Evolutionary conservation across 2,113 vertebrate genomes (phyloP), one percentile per base, ranked within the genome.

Genomic region (Delphinus delphis): DNA sequence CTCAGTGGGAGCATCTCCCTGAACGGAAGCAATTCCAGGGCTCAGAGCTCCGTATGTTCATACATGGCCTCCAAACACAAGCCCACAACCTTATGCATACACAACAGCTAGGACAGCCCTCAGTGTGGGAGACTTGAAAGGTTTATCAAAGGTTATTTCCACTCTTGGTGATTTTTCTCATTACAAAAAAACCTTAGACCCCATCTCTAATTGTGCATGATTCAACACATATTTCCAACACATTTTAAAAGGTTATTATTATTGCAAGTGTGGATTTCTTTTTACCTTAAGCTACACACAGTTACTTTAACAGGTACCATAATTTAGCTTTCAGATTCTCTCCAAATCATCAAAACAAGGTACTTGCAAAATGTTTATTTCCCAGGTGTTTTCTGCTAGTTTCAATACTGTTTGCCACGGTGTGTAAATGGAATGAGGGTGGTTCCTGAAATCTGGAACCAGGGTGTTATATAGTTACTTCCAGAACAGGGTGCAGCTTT

Each of bases 261-360:
- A 80, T 44, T 85, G 2, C 68, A 81, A 47, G 21, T 84, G 15
- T 33, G 26, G 12, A 53, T 65, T 92, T 80, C 47, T 82, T 92
- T 87, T 92, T 71, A 70, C 74, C 47, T 76, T 93, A 81, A 62
- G 50, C 36, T 36, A 15, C 33, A 58, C 33, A 38, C 26, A 6
- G 28, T 95, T 53, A 82, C 33, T 41, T 83, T 70, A 33, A 88
- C 10, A 63, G 58, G 38, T 33, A 62, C 44, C 17, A 14, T 93
- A 71, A 84, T 82, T 85, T 70, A 63, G 18, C 33, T 88, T 88
- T 36, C 26, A 41, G 4, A 14, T 41, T 86, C 23, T 88, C 73
- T 88, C 38, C 79, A 85, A 94, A 65, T 77, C 62, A 93, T 50
- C 77, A 74, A 90, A 70, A 85, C 58, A 33, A 81, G 95, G 11